Evolutionary conservation across 2,888 invertebrate species (phyloP), one percentile per base, ranked within the genome.

Genomic region (Melanostoma mellinum): DNA sequence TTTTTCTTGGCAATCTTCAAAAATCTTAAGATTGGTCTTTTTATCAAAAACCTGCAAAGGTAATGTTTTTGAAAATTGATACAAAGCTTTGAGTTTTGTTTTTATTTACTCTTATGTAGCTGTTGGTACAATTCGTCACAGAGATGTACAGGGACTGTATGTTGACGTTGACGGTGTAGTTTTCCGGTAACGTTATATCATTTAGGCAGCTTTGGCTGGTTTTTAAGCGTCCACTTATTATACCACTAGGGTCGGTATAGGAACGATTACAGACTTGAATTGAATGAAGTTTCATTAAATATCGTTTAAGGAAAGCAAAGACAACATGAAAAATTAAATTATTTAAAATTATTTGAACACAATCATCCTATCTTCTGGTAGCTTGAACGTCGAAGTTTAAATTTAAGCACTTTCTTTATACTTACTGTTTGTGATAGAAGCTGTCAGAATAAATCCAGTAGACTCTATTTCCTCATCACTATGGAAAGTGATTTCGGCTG

Each of bases 131-230:
- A 6, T 74, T 73, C 4, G 20, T 9, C 38, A 86, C 0, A 0
- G 6, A 87, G 5, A 93, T 87, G 6, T 86, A 84, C 55, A 94
- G 92, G 4, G 77, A 52, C 44, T 90, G 89, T 86, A 95, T 94
- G 88, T 95, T 96, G 0, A 96, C 87, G 0, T 96, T 94, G 84
- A 98, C 93, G 0, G 94, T 95, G 87, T 91, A 92, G 89, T 93
- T 95, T 86, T 89, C 92, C 1, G 94, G 93, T 0, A 94, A 94
- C 1, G 92, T 92, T 50, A 98, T 95, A 2, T 93, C 92, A 3
- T 94, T 93, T 67, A 91, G 91, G 88, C 97, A 98, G 6, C 50
- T 44, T 6, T 90, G 86, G 44, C 86, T 85, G 38, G 86, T 86
- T 0, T 87, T 87, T 86, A 88, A 8, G 4, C 81, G 63, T 38